A percentile compares a stretch with the other conserved stretches of the same genome.
Conservation (phyloP, 1,140 invertebrate genomes). For the Cyclina sinensis region DNA sequence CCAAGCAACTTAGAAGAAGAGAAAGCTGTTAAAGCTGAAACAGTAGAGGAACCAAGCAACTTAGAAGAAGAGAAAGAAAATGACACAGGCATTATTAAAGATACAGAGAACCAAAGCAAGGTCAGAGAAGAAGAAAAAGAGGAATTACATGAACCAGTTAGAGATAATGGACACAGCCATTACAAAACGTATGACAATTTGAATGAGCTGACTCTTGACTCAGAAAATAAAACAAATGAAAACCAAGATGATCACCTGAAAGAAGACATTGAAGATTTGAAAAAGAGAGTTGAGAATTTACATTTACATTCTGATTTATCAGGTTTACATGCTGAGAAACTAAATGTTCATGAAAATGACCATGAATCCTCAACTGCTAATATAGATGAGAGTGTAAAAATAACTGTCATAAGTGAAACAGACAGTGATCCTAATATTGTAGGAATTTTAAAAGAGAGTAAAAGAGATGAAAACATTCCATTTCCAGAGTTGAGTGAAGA, state of each 20-base stretch:
- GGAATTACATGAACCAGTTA: background rate
- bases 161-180: slow-evolving; percentile 39
- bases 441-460: slow-evolving; percentile 59
- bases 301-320: slow-evolving; percentile 1
- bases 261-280: slow-evolving; percentile 59
- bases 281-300: slow-evolving; percentile 46
- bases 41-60: slow-evolving; percentile 6
- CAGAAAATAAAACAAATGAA: background rate
- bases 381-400: background rate
- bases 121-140: slow-evolving; percentile 8
- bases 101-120: slow-evolving; percentile 26
- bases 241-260: background rate
- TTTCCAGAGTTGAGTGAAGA: slow-evolving; percentile 47
- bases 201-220: slow-evolving; percentile 49
- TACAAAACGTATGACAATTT: slow-evolving; percentile 64
- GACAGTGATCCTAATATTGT: slow-evolving; percentile 50
- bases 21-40: background rate
- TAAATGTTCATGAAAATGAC: background rate
- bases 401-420: slow-evolving; percentile 40
- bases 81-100: background rate
- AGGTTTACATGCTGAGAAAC: background rate
- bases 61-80: background rate
- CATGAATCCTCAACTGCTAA: background rate
- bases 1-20: background rate
- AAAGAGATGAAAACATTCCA: slow-evolving; percentile 33